Conservation (phyloP, 2,797 vertebrate genomes). For the Gymnothorax reevesii region DNA sequence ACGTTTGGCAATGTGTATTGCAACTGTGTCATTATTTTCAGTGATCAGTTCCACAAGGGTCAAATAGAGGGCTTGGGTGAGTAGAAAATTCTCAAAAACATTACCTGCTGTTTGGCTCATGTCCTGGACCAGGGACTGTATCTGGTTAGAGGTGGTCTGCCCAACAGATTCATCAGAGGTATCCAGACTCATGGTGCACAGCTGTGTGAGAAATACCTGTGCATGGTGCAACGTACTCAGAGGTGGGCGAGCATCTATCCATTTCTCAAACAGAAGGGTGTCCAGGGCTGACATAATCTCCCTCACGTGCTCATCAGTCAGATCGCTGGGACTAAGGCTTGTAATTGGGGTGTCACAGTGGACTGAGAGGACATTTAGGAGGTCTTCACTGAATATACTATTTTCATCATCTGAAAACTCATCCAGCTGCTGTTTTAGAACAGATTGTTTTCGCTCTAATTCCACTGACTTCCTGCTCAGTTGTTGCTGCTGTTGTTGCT, state of each 20-base stretch:
- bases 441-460: neutral
- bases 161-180: neutral
- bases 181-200: slow-evolving; percentile 28
- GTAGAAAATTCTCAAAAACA: slow-evolving; percentile 23
- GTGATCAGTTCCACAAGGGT: neutral
- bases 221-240: slow-evolving; percentile 26
- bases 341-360: neutral
- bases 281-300: neutral
- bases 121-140: slow-evolving; percentile 24
- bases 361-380: neutral
- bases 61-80: slow-evolving; percentile 8
- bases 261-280: slow-evolving; percentile 20
- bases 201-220: slow-evolving; percentile 31
- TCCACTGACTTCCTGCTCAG: neutral
- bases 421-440: neutral
- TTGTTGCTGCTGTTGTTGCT: neutral
- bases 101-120: slow-evolving; percentile 26
- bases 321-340: neutral
- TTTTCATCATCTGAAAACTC: neutral
- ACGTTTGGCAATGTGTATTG: neutral
- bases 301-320: neutral
- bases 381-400: neutral
- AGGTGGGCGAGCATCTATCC: slow-evolving; percentile 24
- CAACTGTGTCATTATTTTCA: neutral
- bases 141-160: neutral